Evolutionary conservation across 2,797 vertebrate species (phyloP).

Genomic region (Coregonus suidteri): DNA sequence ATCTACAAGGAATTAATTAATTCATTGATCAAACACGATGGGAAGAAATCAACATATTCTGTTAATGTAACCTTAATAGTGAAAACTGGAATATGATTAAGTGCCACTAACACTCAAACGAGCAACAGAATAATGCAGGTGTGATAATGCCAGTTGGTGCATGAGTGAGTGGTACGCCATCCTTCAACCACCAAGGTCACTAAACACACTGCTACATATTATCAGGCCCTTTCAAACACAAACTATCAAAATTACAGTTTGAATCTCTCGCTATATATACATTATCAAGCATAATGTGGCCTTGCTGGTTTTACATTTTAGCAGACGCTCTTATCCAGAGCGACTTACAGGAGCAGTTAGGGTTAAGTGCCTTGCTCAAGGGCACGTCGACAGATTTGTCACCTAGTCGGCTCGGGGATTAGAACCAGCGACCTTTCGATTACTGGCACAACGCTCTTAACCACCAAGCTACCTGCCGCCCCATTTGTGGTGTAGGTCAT

Average conservation of each 20-base stretch:
- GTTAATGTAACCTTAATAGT: conserved; percentile 3
- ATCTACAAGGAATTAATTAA: conserved; percentile 40
- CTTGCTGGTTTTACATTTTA: conserved; percentile 10
- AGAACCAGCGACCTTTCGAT: too few relatives aligned
- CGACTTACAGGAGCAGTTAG: too few relatives aligned
- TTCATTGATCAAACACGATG: conserved; percentile 25
- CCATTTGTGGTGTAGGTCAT: conserved; percentile 8
- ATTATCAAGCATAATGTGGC: background rate
- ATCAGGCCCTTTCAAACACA: background rate
- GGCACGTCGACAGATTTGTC: too few relatives aligned
- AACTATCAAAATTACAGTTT: background rate
- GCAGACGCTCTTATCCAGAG: too few relatives aligned
- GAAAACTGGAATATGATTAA: background rate
- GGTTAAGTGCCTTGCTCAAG: too few relatives aligned
- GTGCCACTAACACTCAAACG: background rate
- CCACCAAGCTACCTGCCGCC: too few relatives aligned
- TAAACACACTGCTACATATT: background rate
- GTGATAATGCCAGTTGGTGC: background rate
- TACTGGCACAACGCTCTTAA: too few relatives aligned
- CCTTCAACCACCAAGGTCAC: background rate
- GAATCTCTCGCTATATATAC: background rate
- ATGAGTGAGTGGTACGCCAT: background rate
- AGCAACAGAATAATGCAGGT: background rate
- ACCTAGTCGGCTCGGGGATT: too few relatives aligned
- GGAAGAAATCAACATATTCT: conserved; percentile 11